phyloP scores from a whole-genome alignment of 1,140 invertebrate species.

The Limonius californicus region DNA sequence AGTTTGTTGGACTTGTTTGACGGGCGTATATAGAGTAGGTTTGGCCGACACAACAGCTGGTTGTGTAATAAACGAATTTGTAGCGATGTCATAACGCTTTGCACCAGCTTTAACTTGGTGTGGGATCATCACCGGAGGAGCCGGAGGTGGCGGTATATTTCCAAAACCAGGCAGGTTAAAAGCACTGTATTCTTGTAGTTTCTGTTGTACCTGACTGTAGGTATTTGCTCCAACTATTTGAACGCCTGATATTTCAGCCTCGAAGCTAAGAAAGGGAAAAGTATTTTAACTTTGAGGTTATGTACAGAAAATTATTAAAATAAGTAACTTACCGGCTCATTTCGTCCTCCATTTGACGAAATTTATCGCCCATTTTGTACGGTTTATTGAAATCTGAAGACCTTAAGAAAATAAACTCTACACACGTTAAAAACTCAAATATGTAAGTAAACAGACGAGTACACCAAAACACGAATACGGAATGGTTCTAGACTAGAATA shows the following conservation, averaged over 20 bases:
- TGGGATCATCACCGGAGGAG: slow-evolving; percentile 55
- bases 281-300: too few species aligned
- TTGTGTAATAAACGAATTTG: slow-evolving; percentile 44
- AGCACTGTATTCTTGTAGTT: slow-evolving; percentile 48
- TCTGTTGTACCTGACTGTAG: neutral
- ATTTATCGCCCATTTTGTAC: slow-evolving; percentile 32
- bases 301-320: neutral
- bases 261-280: slow-evolving; percentile 58
- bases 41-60: slow-evolving; percentile 60
- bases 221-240: slow-evolving; percentile 62
- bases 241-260: slow-evolving; percentile 79
- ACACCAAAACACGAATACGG: too few species aligned
- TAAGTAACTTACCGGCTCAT: slow-evolving; percentile 64
- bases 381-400: too few species aligned
- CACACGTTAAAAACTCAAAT: too few species aligned
- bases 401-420: too few species aligned
- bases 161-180: slow-evolving; percentile 48
- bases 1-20: slow-evolving; percentile 46
- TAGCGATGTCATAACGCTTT: slow-evolving; percentile 23
- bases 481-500: too few species aligned
- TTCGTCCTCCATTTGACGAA: slow-evolving; percentile 68
- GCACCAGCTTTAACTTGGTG: slow-evolving; percentile 55
- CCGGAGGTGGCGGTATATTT: slow-evolving; percentile 52
- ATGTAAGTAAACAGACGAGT: too few species aligned
- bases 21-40: slow-evolving; percentile 58